A percentile compares a stretch with the other conserved stretches of the same genome.
phyloP scores from a whole-genome alignment of 2,888 invertebrate genomes.

The Lochmaea crataegi region DNA sequence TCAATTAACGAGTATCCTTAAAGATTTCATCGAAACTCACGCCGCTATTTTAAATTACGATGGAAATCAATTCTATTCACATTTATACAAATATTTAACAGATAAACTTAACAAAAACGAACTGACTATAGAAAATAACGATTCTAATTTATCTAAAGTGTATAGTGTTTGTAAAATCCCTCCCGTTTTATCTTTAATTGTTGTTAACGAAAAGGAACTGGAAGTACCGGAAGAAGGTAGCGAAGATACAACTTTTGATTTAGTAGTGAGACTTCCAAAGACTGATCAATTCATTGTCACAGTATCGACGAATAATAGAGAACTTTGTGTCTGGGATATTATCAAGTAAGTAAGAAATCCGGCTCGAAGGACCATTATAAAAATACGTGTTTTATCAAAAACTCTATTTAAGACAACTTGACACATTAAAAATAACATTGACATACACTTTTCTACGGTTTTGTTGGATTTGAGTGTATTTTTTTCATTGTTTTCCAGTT shows the following conservation, averaged over 20 bases:
- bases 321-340: constrained; percentile 87
- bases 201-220: constrained; percentile 64
- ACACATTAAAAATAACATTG: too few species aligned
- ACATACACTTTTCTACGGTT: too few species aligned
- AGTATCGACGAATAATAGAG: constrained; percentile 78
- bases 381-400: constrained; percentile 20
- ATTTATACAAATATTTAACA: constrained; percentile 70
- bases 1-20: constrained; percentile 70
- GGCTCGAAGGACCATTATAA: too few species aligned
- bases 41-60: constrained; percentile 82
- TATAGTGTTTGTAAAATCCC: constrained; percentile 68
- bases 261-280: constrained; percentile 73
- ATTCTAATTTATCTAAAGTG: constrained; percentile 61
- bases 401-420: neutral
- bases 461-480: neutral
- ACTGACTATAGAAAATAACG: constrained; percentile 53
- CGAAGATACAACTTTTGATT: constrained; percentile 68
- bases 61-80: constrained; percentile 84
- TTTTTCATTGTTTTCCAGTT: constrained; percentile 61
- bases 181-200: constrained; percentile 73
- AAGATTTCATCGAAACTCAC: constrained; percentile 78
- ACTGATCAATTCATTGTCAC: constrained; percentile 81
- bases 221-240: constrained; percentile 42
- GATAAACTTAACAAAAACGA: constrained; percentile 59
- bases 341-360: constrained; percentile 63